These are phyloP conservation scores for Artemisiospiza belli DNA, from an alignment of 2,113 vertebrate genomes.

Conservation along the genomic window DNA sequence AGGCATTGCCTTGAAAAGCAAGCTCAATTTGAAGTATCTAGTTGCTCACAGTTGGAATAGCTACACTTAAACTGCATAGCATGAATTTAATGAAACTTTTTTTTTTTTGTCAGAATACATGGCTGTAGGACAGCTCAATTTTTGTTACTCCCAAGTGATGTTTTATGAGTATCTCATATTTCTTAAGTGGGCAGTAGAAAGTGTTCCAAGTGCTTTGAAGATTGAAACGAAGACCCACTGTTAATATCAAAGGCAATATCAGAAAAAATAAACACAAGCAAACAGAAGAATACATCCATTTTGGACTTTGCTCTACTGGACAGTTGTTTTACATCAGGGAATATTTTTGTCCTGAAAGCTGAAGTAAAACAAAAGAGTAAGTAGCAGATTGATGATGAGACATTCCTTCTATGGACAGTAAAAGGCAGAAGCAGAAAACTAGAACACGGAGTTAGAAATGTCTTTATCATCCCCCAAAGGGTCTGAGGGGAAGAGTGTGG, in stretches of 20 bases:
- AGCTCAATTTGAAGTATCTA: conserved; percentile 15
- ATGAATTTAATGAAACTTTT: conserved; percentile 45
- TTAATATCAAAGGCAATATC: not conserved
- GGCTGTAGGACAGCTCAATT: not conserved
- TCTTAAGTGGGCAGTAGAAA: not conserved
- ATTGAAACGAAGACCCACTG: not conserved
- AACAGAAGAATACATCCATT: not conserved
- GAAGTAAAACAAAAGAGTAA: not conserved
- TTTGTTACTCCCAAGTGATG: not conserved
- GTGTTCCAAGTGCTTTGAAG: not conserved
- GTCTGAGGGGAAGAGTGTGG: not conserved
- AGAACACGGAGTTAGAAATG: not conserved
- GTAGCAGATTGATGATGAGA: not conserved
- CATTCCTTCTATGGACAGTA: not conserved
- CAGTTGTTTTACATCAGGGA: not conserved
- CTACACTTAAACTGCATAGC: conserved; percentile 25
- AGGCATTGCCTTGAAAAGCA: conserved; percentile 31
- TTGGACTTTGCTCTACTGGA: not conserved
- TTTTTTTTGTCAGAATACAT: not conserved
- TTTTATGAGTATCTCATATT: not conserved
- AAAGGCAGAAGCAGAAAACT: not conserved
- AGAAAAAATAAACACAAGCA: not conserved
- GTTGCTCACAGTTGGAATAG: conserved; percentile 18
- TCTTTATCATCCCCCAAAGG: not conserved
- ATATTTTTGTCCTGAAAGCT: not conserved